A percentile compares a stretch with the other conserved stretches of the same genome.
phyloP scores from a whole-genome alignment of 1,140 invertebrate species.

The Battus philenor region DNA sequence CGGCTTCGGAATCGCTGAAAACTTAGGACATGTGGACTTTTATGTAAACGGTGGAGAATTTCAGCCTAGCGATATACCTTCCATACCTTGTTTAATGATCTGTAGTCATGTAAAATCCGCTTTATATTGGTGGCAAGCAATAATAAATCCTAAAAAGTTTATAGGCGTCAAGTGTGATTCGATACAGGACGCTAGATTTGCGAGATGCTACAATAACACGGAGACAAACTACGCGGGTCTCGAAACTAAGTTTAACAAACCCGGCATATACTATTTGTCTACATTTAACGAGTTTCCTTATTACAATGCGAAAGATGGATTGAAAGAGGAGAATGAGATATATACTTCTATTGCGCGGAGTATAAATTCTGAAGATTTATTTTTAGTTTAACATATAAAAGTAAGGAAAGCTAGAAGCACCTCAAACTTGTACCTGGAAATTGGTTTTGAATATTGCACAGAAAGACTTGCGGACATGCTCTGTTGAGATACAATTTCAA shows the following conservation, averaged over 20 bases:
- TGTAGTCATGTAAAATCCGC: constrained; percentile 54
- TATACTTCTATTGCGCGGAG: constrained; percentile 33
- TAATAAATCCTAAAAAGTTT: constrained; percentile 59
- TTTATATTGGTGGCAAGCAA: constrained; percentile 58
- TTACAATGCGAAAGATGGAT: constrained; percentile 47
- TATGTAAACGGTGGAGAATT: constrained; percentile 84
- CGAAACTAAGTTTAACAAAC: constrained; percentile 43
- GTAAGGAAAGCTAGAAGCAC: neutral
- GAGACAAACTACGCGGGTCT: constrained; percentile 43
- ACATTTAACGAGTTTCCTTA: constrained; percentile 62
- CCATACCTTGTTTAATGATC: constrained; percentile 50
- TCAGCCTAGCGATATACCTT: constrained; percentile 76
- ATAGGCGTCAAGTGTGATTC: constrained; percentile 48
- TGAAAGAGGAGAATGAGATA: constrained; percentile 52
- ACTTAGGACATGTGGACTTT: constrained; percentile 83
- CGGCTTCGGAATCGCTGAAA: constrained; percentile 81
- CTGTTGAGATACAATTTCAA: too few relatives aligned
- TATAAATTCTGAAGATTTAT: constrained; percentile 46
- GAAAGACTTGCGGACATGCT: too few relatives aligned
- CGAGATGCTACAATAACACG: constrained; percentile 48
- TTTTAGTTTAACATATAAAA: constrained; percentile 26
- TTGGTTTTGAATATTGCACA: too few relatives aligned
- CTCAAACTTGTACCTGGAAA: too few relatives aligned
- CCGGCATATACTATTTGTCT: constrained; percentile 53
- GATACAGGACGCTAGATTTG: constrained; percentile 51